Conservation (phyloP, 2,797 vertebrate species). For the Zalophus californianus region DNA sequence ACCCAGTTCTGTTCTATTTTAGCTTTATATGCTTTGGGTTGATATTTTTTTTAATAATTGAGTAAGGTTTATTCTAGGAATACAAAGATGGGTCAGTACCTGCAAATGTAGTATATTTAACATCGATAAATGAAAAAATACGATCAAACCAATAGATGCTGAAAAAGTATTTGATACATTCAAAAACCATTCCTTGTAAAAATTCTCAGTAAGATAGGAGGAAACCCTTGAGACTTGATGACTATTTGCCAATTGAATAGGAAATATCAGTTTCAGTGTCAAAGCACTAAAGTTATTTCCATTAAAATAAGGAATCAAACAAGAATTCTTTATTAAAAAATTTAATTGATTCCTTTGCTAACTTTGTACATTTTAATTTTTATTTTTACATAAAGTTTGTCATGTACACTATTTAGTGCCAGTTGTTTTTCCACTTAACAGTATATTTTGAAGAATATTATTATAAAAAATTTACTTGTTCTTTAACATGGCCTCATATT, state of each 20-base stretch:
- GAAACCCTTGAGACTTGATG: not conserved
- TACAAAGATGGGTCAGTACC: not conserved
- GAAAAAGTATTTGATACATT: not conserved
- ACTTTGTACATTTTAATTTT: constrained; percentile 32
- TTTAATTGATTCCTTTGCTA: not conserved
- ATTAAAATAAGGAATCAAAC: not conserved
- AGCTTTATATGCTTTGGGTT: not conserved
- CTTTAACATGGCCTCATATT: not conserved
- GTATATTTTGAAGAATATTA: constrained; percentile 1
- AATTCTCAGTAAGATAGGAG: not conserved
- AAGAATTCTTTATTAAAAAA: constrained; percentile 2
- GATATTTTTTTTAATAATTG: not conserved
- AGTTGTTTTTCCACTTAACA: not conserved
- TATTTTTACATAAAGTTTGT: not conserved
- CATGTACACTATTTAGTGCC: not conserved
- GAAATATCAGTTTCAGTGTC: not conserved
- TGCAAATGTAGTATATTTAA: constrained; percentile 28
- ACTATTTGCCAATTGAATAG: not conserved
- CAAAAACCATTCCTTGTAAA: not conserved
- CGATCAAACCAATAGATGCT: not conserved
- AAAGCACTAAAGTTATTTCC: not conserved
- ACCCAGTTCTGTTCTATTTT: not conserved
- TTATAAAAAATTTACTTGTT: not conserved
- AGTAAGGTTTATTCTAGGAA: not conserved
- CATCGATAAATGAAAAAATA: not conserved